Percentiles rank a stretch among this genome's conserved stretches.
Evolutionary conservation across 2,113 vertebrate species (phyloP).

Genomic region (Opisthocomus hoazin): DNA sequence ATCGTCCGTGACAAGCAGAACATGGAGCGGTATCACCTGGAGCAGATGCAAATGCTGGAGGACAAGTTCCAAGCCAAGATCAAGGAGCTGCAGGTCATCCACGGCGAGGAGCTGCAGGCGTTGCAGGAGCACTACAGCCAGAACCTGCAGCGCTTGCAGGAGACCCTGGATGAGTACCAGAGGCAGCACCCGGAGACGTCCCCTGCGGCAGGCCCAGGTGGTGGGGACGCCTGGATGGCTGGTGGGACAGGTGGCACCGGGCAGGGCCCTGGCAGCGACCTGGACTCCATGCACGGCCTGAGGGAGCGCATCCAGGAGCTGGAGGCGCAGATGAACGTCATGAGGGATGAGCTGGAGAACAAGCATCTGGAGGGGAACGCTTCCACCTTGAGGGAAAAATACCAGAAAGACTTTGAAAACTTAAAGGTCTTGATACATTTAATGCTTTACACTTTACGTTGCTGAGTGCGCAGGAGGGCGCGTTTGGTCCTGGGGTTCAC

Average conservation of each 20-base stretch:
- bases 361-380: constrained; percentile 82
- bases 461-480: not conserved
- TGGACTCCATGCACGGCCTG: constrained; percentile 78
- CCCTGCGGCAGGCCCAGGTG: accelerated
- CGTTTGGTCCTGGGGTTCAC: accelerated
- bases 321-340: constrained; percentile 87
- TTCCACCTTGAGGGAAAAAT: constrained; percentile 86
- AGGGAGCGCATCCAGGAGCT: constrained; percentile 88
- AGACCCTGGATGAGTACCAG: constrained; percentile 64
- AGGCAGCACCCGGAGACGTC: not conserved
- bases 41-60: constrained; percentile 81
- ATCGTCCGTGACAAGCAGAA: constrained; percentile 77
- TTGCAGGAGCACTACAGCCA: constrained; percentile 80
- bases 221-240: not conserved
- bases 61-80: constrained; percentile 83
- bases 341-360: constrained; percentile 90
- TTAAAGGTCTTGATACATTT: constrained; percentile 83
- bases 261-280: not conserved
- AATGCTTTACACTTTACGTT: not conserved
- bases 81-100: constrained; percentile 80
- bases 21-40: constrained; percentile 76
- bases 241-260: not conserved
- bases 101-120: constrained; percentile 80
- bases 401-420: constrained; percentile 97
- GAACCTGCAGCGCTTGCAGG: constrained; percentile 74